Evolutionary conservation across 2,888 invertebrate genomes (phyloP).

Genomic region (Leucania comma): DNA sequence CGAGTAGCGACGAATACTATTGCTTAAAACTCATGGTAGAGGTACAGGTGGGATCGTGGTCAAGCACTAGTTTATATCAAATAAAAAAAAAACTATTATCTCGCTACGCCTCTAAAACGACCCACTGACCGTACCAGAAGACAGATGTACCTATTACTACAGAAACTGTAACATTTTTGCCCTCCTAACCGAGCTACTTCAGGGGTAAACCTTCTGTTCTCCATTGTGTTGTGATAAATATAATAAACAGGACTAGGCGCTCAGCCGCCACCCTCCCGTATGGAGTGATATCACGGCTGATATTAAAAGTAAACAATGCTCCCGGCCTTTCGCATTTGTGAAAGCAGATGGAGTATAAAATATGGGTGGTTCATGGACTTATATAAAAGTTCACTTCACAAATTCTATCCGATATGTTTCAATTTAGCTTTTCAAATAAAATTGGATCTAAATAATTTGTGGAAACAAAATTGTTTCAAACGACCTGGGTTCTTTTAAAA

Average conservation of each 20-base stretch:
- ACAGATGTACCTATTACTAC: too few relatives aligned
- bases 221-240: constrained; percentile 55
- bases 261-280: constrained; percentile 56
- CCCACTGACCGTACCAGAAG: too few relatives aligned
- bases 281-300: constrained; percentile 62
- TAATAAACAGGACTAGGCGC: constrained; percentile 69
- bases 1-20: too few relatives aligned
- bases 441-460: constrained; percentile 34
- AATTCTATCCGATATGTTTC: constrained; percentile 57
- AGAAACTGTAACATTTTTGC: not conserved
- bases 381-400: constrained; percentile 54
- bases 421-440: constrained; percentile 56
- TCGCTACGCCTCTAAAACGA: too few relatives aligned
- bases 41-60: too few relatives aligned
- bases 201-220: constrained; percentile 38
- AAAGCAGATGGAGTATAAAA: constrained; percentile 62
- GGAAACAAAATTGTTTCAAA: constrained; percentile 13
- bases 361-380: constrained; percentile 56
- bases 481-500: not conserved
- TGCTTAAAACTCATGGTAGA: too few relatives aligned
- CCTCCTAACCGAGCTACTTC: not conserved
- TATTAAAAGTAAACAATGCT: constrained; percentile 77
- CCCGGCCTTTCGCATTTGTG: constrained; percentile 66
- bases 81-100: too few relatives aligned
- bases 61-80: too few relatives aligned